Evolutionary conservation across 2,797 vertebrate species (phyloP).

Genomic region (Periophthalmus magnuspinnatus): DNA sequence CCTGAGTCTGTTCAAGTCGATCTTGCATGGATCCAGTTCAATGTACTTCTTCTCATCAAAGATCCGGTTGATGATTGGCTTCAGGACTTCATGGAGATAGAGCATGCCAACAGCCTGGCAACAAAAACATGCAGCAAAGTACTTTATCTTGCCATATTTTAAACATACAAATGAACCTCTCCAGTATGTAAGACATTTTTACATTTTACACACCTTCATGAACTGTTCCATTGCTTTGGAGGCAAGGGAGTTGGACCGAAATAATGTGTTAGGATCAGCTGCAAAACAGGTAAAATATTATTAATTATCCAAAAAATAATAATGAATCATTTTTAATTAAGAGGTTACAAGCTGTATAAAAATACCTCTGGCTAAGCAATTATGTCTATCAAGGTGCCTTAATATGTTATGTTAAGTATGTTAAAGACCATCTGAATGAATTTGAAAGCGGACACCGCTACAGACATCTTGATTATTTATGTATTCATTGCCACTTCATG

Average conservation of each 20-base stretch:
- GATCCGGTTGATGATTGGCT: constrained; percentile 83
- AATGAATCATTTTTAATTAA: background rate
- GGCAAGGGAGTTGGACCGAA: constrained; percentile 90
- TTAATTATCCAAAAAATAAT: background rate
- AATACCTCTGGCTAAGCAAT: background rate
- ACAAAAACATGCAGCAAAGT: constrained; percentile 31
- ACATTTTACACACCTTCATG: constrained; percentile 84
- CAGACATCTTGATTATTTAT: background rate
- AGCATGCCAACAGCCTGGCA: constrained; percentile 89
- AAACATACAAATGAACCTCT: background rate
- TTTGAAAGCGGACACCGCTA: background rate
- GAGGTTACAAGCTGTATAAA: background rate
- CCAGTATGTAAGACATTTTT: background rate
- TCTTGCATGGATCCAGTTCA: constrained; percentile 90
- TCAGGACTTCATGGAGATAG: constrained; percentile 88
- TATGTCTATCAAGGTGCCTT: background rate
- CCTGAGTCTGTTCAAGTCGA: constrained; percentile 85
- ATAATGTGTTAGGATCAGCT: constrained; percentile 93
- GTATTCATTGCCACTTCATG: background rate
- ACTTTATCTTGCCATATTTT: background rate
- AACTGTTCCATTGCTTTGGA: constrained; percentile 95
- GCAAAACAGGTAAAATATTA: constrained; percentile 26
- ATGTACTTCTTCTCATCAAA: constrained; percentile 93
- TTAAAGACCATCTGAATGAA: background rate
- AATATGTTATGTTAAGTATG: no score